Evolutionary conservation across 2,888 invertebrate species (phyloP), one percentile per base, ranked within the genome.

Genomic region (Drosophila ustulata): DNA sequence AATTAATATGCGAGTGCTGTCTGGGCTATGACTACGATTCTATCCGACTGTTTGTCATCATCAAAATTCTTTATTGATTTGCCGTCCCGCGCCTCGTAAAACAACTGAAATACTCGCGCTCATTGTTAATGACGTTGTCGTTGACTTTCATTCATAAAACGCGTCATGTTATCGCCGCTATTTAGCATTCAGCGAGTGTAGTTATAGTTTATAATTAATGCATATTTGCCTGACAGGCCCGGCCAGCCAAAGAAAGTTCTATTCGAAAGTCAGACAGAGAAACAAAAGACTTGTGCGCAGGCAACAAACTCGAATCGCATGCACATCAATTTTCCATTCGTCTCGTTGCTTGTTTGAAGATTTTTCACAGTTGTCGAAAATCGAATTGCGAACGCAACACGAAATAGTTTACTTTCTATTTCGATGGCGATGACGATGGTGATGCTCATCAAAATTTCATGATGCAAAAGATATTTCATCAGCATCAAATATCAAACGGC

Each of bases 11-110:
- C 77, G 59, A 56, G 32, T 49, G 45, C 34, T 62, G 77, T 72
- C 67, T 63, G 50, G 57, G 64, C 70, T 61, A 50, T 50, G 53
- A 51, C 68, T 52, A 64, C 56, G 71, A 70, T 64, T 65, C 51
- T 49, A 66, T 53, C 53, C 52, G 52, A 47, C 59, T 59, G 68
- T 70, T 77, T 79, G 82, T 79, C 87, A 83, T 83, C 84, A 80
- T 80, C 80, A 80, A 82, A 87, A 87, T 84, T 87, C 87, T 74
- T 82, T 82, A 83, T 83, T 82, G 83, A 84, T 66, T 66, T 62
- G 52, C 55, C 55, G 55, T 45, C 8, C 30, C 37, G 47, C 8
- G 56, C 30, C 55, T 58, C 47, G 66, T 58, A 51, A 70, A 62
- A 55, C 57, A 56, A 39, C 47, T 25, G n/a, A 47, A 45, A 45